Evolutionary conservation across 2,797 vertebrate genomes (phyloP), one percentile per base, ranked within the genome.

Genomic region (Melanotaenia pygmaea): DNA sequence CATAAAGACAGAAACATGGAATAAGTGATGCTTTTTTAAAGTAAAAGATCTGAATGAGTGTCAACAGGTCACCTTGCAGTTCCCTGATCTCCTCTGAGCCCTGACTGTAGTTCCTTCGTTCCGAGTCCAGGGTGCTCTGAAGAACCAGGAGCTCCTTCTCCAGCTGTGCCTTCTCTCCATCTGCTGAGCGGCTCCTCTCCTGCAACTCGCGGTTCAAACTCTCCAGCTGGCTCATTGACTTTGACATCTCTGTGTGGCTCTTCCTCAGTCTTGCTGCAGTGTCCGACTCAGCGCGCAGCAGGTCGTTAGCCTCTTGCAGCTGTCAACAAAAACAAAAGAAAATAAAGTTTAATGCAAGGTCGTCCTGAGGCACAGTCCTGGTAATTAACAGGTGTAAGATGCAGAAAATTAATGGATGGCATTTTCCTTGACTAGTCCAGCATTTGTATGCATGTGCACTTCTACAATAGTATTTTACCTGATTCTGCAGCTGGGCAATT

Each of bases 61-160:
- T 67, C 53, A 26, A 28, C 24, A 28, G 26, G 54, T 94, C 94
- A 99, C 98, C 98, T 94, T 99, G 97, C 67, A 98, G 94, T 63
- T 99, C 97, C 65, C 93, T 94, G 92, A 98, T 99, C 94, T 99
- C 96, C 93, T 99, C 98, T 6, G 98, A 99, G 82, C 96, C 98
- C 78, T 97, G 96, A 87, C 95, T 98, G 90, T 94, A 96, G 91
- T 96, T 97, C 75, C 97, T 95, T 90, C 96, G 94, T 91, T 99
- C 98, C 0, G 96, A 96, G 88, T 99, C 98, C 88, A 99, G 92
- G 20, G 94, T 95, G 84, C 96, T 96, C 93, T 99, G 98, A 37
- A 99, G 92, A 32, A 96, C 95, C 77, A 97, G 95, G 80, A 96
- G 94, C 82, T 98, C 97, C 79, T 97, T 98, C 88, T 98, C 96